Percentiles rank a stretch among this genome's conserved stretches.
Evolutionary conservation across 2,797 vertebrate genomes (phyloP).

Genomic region (Botia almorhae): DNA sequence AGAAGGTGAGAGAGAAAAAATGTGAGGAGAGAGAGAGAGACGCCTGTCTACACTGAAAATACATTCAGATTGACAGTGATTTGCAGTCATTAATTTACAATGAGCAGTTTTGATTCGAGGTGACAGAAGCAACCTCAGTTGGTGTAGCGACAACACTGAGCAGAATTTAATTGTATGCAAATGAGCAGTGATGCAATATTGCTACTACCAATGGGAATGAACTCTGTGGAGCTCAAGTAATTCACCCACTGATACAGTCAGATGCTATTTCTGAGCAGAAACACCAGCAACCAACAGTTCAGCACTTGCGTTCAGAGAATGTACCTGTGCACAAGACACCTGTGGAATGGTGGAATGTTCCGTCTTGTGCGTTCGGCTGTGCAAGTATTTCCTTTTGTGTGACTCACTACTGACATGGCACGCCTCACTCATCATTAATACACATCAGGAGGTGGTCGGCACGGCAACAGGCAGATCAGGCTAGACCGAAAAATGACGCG

Average conservation of each 20-base stretch:
- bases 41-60: not conserved
- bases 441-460: conserved; percentile 34
- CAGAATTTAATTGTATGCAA: not conserved
- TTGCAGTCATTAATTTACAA: not conserved
- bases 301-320: no score
- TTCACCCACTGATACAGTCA: not conserved
- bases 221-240: not conserved
- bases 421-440: conserved; percentile 51
- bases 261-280: not conserved
- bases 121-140: not conserved
- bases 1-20: conserved; percentile 11
- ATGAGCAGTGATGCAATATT: not conserved
- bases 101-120: not conserved
- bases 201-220: not conserved
- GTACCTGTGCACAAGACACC: conserved; percentile 29
- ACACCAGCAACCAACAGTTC: not conserved
- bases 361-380: not conserved
- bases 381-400: conserved; percentile 34
- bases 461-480: conserved; percentile 43
- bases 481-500: conserved; percentile 59
- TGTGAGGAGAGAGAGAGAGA: not conserved
- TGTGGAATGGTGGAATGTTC: conserved; percentile 33
- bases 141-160: not conserved
- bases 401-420: conserved; percentile 35
- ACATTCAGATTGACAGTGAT: not conserved